Base-by-base conservation (phyloP, 1,140 invertebrate species). In the Orchesella cincta region DNA sequence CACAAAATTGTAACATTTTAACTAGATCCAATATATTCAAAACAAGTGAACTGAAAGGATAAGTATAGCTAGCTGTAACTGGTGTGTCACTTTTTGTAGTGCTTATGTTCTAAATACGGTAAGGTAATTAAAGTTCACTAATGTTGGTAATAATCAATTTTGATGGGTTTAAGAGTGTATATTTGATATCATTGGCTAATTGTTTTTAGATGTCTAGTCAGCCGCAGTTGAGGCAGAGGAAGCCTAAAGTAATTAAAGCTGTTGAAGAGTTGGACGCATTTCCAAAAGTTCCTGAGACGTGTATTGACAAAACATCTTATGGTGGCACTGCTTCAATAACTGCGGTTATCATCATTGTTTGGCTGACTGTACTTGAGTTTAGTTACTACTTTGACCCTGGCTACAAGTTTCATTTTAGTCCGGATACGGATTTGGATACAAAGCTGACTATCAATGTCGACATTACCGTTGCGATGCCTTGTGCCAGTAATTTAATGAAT, bases 401-500 rank as follows among this genome's bases (percentile, higher is more conserved):
- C 84, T 89, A 96, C 74, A 87, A 91, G 54, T 97, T 96, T 86
- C 91, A 93, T 86, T 98, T 97, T 86, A 89, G 91, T 83, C 94
- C 95, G 18, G 96, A 98, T 83, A 91, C 90, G n/a, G 91, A 96
- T 76, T 89, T 93, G 84, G 91, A 96, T 84, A 92, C 91, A 79
- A 96, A 96, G 86, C 85, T 98, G 33, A 91, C 92, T 85, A 93
- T 98, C 81, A 97, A 97, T 86, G 89, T 98, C 67, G 96, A 98
- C 85, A 90, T 98, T 62, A 98, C 95, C 5, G 91, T 98, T 20
- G 95, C 95, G 31, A 98, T 96, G 93, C 93, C 92, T 77, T 98
- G 96, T 86, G 86, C 85, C 80, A 86, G 90, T 92, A 88, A 88
- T 2, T 67, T 31, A 12, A 12, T 71, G n/a, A 52, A 52, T 52